These are phyloP conservation scores for Fregetta grallaria DNA, from an alignment of 2,113 vertebrate genomes.

Conservation along the genomic window DNA sequence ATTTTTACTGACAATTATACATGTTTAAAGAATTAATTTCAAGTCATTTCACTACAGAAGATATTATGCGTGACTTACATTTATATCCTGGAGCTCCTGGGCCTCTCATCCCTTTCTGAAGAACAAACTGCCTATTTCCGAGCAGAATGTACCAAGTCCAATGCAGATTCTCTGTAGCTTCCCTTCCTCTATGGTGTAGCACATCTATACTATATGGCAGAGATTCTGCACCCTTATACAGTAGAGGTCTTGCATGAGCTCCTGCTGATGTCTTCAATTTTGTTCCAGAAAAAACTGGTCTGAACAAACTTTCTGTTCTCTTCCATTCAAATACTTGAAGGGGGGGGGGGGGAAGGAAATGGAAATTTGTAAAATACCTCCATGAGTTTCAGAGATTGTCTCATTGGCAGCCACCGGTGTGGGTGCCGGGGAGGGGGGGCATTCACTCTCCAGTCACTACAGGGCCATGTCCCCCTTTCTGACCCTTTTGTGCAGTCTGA, in stretches of 20 bases:
- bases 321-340: neutral
- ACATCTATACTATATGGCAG: neutral
- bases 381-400: neutral
- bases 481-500: neutral
- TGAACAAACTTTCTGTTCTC: constrained; percentile 5
- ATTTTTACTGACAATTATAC: neutral
- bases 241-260: neutral
- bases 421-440: neutral
- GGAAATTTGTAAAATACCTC: neutral
- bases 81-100: neutral
- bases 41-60: neutral
- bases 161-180: neutral
- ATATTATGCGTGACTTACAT: neutral
- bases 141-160: neutral
- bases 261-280: neutral
- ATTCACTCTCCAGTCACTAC: neutral
- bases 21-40: neutral
- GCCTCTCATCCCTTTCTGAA: neutral
- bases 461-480: neutral
- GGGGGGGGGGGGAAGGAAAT: too few relatives aligned
- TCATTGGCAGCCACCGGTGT: neutral
- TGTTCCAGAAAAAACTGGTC: neutral
- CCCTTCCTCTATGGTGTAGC: neutral
- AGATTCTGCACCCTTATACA: neutral
- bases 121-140: neutral